Evolutionary conservation across 2,797 vertebrate genomes (phyloP).

Genomic region (Manis crassicaudata): DNA sequence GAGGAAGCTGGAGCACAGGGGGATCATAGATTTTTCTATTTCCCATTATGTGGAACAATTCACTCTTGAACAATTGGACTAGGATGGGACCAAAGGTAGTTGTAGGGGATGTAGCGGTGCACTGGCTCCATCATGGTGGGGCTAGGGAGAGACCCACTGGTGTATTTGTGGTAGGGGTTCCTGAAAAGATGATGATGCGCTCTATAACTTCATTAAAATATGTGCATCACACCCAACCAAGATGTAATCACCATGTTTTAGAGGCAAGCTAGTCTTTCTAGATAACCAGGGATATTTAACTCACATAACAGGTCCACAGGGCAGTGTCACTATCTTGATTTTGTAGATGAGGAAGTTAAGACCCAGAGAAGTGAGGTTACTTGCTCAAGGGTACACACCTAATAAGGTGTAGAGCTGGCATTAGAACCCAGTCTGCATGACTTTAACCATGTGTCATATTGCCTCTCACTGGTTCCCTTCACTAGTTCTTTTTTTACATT

Average conservation of each 20-base stretch:
- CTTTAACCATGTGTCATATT: neutral
- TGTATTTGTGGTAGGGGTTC: neutral
- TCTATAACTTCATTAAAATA: neutral
- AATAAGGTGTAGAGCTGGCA: no score
- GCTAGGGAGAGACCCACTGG: neutral
- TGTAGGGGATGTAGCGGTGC: neutral
- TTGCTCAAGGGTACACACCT: neutral
- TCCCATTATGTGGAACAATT: rapidly evolving
- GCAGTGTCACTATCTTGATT: neutral
- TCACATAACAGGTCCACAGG: neutral
- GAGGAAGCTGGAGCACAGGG: neutral
- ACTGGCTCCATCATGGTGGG: neutral
- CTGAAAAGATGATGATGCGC: neutral
- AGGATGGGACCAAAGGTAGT: neutral
- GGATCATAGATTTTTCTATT: neutral
- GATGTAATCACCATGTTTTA: neutral
- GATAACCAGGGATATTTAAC: neutral
- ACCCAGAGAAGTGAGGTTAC: neutral
- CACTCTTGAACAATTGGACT: neutral
- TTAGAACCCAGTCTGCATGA: neutral
- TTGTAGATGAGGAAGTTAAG: neutral
- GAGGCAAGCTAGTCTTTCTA: neutral
- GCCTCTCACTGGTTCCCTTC: neutral
- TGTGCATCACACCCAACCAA: rapidly evolving
- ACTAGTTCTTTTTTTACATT: neutral